Evolutionary conservation across 2,888 invertebrate species (phyloP).

Genomic region (Orgyia antiqua): DNA sequence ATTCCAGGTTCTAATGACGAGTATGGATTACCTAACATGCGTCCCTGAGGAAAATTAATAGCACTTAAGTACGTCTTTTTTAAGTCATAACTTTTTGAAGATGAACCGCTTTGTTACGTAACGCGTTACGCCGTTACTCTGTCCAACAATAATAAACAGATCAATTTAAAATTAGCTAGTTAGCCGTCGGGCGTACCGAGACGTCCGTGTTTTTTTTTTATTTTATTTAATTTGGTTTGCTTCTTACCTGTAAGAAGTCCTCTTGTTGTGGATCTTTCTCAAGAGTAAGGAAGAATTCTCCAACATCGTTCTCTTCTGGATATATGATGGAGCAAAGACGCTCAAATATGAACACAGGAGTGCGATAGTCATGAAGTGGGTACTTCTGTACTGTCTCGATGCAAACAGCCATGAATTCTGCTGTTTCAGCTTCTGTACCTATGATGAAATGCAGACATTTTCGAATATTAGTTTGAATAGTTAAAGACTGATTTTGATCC

Average conservation of each 20-base stretch:
- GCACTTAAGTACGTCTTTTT: too few species aligned
- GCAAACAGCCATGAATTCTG: conserved; percentile 97
- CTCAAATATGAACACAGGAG: conserved; percentile 98
- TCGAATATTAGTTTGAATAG: too few species aligned
- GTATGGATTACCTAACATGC: conserved; percentile 99
- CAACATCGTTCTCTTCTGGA: conserved; percentile 97
- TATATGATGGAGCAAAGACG: conserved; percentile 97
- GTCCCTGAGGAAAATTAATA: too few species aligned
- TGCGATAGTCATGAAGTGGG: conserved; percentile 93
- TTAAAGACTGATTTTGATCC: too few species aligned
- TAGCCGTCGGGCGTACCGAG: too few species aligned
- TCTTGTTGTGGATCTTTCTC: conserved; percentile 99
- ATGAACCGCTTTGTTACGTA: too few species aligned
- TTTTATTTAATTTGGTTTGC: not conserved
- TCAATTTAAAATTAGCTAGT: too few species aligned
- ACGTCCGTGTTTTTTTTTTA: too few species aligned
- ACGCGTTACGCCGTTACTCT: too few species aligned
- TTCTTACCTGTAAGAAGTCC: conserved; percentile 91
- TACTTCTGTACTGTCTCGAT: conserved; percentile 96
- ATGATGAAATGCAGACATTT: too few species aligned
- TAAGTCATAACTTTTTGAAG: not conserved
- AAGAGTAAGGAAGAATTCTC: conserved; percentile 96
- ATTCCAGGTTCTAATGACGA: conserved; percentile 95
- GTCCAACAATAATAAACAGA: too few species aligned
- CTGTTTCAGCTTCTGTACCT: conserved; percentile 96